A percentile compares a stretch with the other conserved stretches of the same genome.
These are phyloP conservation scores for Pipistrellus pygmaeus DNA, from an alignment of 2,797 vertebrate species.

Conservation along the genomic window DNA sequence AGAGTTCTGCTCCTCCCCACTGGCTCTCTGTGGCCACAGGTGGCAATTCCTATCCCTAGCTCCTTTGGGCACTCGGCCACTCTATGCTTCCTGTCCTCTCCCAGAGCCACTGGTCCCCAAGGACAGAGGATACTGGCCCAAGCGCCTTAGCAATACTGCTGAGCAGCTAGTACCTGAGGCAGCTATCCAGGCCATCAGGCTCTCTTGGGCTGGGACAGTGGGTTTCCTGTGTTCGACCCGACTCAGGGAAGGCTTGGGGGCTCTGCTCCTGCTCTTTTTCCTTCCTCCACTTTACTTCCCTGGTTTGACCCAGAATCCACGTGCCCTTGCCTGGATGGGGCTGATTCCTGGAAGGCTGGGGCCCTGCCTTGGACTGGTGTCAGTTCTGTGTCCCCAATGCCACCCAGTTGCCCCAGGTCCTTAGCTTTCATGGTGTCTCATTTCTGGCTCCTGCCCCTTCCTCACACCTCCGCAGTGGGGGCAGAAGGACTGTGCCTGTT, in stretches of 20 bases:
- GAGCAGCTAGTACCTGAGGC: accelerated
- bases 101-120: neutral
- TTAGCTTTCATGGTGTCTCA: neutral
- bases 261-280: neutral
- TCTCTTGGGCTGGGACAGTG: neutral
- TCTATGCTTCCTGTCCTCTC: neutral
- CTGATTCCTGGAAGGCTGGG: neutral
- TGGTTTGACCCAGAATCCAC: neutral
- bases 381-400: neutral
- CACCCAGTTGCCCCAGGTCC: neutral
- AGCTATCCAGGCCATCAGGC: accelerated
- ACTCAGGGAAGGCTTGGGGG: neutral
- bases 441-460: neutral
- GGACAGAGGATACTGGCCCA: neutral
- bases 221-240: neutral
- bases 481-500: no score
- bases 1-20: neutral
- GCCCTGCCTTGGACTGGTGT: neutral
- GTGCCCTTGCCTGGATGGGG: neutral
- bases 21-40: accelerated
- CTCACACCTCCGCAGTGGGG: neutral
- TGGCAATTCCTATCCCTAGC: neutral
- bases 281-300: neutral
- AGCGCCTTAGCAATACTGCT: no score
- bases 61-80: neutral